Base-by-base conservation (phyloP, 2,113 vertebrate genomes). In the Motacilla alba region DNA sequence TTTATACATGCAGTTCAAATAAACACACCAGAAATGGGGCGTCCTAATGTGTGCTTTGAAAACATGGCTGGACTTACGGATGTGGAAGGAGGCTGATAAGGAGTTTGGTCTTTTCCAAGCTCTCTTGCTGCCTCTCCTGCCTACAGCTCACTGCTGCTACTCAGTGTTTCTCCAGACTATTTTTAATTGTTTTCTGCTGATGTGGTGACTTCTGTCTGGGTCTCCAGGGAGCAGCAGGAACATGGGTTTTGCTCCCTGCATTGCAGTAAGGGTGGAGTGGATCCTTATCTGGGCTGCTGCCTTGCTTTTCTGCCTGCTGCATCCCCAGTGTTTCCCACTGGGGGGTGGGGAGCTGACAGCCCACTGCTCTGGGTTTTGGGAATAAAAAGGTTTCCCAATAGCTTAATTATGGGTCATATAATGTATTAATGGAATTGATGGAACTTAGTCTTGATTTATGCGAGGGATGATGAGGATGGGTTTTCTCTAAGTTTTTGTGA, bases 121-220 rank as follows among this genome's bases (percentile, higher is more conserved):
- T 81, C 9, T 75, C 52, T 43, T 77, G 62, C 30, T 69, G 73
- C 26, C 35, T 33, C 50, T 83, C 13, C 46, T 44, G 72, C 53
- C 28, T 76, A 39, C 30, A 60, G 76, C 70, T 7, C 3, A 7
- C 12, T 82, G 68, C 79, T 91, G 80, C 62, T 23, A 19, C 55
- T 68, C n/a, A n/a, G 47, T 1, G 4, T 12, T 77, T 43, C 55
- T 72, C 33, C 58, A 41, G 74, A 53, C 69, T 78, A 21, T 28
- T 83, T 94, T 88, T 41, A 83, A 91, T 92, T 62, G 59, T 68
- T 66, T 92, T 95, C 46, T 75, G 10, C 81, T 87, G 28, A 39
- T 52, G 49, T 53, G 17, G 23, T 94, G 74, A 35, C 63, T 95
- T 94, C 66, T 91, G 58, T 22, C 63, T 49, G 66, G n/a, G 39